Conservation (phyloP, 2,113 vertebrate genomes). For the Silurus asotus region DNA sequence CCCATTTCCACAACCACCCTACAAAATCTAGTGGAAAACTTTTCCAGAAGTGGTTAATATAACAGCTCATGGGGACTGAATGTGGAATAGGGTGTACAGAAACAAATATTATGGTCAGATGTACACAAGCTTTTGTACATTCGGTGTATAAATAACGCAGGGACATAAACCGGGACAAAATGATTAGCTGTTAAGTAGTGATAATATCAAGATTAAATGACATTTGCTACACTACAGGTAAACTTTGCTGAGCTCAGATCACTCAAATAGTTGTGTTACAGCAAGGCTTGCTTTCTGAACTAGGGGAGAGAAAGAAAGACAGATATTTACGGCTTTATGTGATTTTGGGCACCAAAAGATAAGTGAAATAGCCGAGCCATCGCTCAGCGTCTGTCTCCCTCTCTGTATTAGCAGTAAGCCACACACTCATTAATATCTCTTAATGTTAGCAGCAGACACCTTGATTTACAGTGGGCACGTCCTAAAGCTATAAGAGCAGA, state of each 20-base stretch:
- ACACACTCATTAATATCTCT: slow-evolving; percentile 55
- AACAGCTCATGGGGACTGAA: no score
- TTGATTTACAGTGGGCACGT: slow-evolving; percentile 56
- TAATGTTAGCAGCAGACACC: slow-evolving; percentile 54
- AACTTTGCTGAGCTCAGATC: neutral
- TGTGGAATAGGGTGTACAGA: no score
- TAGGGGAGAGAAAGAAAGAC: neutral
- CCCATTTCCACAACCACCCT: no score
- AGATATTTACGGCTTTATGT: slow-evolving; percentile 1
- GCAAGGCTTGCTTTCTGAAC: neutral
- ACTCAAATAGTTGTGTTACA: slow-evolving; percentile 7
- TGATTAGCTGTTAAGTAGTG: neutral
- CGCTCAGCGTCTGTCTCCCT: slow-evolving; percentile 43
- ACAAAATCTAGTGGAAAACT: no score
- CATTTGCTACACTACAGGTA: neutral
- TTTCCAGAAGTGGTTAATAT: no score
- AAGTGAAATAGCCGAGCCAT: slow-evolving; percentile 39
- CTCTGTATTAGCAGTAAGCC: slow-evolving; percentile 56
- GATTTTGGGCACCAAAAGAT: slow-evolving; percentile 28
- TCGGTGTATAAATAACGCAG: neutral
- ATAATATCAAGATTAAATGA: neutral
- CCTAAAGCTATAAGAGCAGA: slow-evolving; percentile 48
- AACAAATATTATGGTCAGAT: no score
- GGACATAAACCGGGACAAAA: neutral
- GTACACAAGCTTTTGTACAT: no score